phyloP scores from a whole-genome alignment of 2,888 invertebrate genomes.

The Trichogramma dendrolimi region DNA sequence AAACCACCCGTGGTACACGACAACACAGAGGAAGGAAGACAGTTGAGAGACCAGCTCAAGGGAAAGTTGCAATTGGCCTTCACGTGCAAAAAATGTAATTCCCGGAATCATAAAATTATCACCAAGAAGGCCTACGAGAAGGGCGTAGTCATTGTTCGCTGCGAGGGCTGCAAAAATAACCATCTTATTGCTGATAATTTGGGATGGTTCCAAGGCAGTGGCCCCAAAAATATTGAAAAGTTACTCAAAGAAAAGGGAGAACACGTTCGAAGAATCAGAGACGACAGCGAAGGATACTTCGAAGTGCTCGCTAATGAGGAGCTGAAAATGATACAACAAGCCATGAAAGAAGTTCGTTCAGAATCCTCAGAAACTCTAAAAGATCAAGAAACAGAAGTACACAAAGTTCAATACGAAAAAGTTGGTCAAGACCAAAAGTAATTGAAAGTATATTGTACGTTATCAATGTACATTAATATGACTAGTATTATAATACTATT shows the following conservation, averaged over 20 bases:
- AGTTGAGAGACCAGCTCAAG: constrained; percentile 47
- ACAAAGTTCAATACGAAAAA: constrained; percentile 14
- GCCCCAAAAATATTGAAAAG: constrained; percentile 82
- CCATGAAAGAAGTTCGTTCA: constrained; percentile 8
- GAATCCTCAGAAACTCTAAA: neutral
- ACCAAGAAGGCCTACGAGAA: constrained; percentile 79
- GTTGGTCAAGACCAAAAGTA: neutral
- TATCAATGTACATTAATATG: neutral
- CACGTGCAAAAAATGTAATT: constrained; percentile 85
- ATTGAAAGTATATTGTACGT: neutral
- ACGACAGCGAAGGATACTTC: constrained; percentile 53
- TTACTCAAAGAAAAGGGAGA: constrained; percentile 86
- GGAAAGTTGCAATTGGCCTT: constrained; percentile 70
- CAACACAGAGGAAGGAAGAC: constrained; percentile 12
- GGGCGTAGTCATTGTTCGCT: constrained; percentile 89
- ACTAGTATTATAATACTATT: too few relatives aligned
- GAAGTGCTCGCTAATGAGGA: constrained; percentile 54
- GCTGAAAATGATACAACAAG: constrained; percentile 19
- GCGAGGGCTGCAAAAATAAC: constrained; percentile 80
- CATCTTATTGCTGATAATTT: constrained; percentile 96
- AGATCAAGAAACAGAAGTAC: constrained; percentile 12
- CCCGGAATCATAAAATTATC: constrained; percentile 73
- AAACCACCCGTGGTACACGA: neutral
- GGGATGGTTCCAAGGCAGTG: constrained; percentile 85
- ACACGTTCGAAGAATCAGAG: constrained; percentile 58